Evolutionary conservation across 2,888 invertebrate genomes (phyloP), one percentile per base, ranked within the genome.

Genomic region (Latheticus oryzae): DNA sequence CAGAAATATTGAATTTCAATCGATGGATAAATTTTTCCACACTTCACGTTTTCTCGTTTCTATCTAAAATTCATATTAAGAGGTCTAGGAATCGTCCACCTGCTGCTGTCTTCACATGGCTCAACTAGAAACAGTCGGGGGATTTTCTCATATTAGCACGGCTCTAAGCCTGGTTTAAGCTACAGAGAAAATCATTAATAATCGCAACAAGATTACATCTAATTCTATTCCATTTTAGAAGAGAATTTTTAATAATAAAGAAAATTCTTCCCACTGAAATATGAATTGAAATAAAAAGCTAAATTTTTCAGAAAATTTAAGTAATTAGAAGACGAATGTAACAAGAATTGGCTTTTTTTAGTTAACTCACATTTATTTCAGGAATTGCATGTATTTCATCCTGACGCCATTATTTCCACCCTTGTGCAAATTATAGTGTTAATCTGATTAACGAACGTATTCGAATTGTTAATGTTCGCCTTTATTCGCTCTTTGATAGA

Each of bases 401-500:
- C n/a, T n/a, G n/a, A n/a, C n/a, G n/a, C n/a, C n/a, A n/a, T n/a
- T n/a, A n/a, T n/a, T n/a, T n/a, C n/a, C n/a, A n/a, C n/a, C n/a
- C n/a, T n/a, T n/a, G n/a, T n/a, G n/a, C n/a, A n/a, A n/a, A n/a
- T n/a, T n/a, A n/a, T 51, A 50, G 60, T 38, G 58, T 59, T 61
- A 61, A 65, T 65, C 62, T 57, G 65, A 65, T 65, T 63, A 63
- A 52, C 48, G 53, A 43, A 60, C 61, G 53, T 56, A 61, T 48
- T 64, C 58, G 32, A 53, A 50, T 58, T 38, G 61, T 63, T 61
- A 61, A 58, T 64, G 62, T 52, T 60, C 37, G 64, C 58, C 61
- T 62, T 65, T 61, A 62, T 65, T 54, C 61, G 40, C 56, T 50
- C 48, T 59, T 64, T 66, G 66, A 66, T 68, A 61, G 58, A 63